phyloP scores from a whole-genome alignment of 2,888 invertebrate genomes.

The Arge pagana region DNA sequence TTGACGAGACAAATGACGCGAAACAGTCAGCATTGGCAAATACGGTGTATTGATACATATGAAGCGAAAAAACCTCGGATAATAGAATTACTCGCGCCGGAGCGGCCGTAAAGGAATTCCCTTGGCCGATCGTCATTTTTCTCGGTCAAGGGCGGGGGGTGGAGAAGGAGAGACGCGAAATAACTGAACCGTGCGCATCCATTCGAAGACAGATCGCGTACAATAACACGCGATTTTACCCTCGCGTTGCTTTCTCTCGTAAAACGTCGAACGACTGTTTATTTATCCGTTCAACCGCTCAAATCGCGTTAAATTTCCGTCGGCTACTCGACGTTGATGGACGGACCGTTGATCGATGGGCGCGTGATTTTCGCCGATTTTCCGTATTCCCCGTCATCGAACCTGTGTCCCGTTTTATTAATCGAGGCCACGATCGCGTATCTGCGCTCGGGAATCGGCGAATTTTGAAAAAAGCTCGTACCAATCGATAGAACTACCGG shows the following conservation, averaged over 20 bases:
- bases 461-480: neutral
- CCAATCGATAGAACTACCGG: neutral
- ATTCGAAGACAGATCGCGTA: constrained; percentile 53
- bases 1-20: constrained; percentile 7
- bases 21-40: constrained; percentile 9
- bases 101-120: constrained; percentile 58
- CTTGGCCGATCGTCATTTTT: constrained; percentile 57
- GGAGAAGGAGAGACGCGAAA: too few species aligned
- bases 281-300: neutral
- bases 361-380: too few species aligned
- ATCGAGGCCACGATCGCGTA: too few species aligned
- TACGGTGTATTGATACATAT: constrained; percentile 11
- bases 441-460: too few species aligned
- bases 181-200: constrained; percentile 52
- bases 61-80: constrained; percentile 50
- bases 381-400: too few species aligned
- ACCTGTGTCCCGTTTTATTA: too few species aligned
- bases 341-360: too few species aligned
- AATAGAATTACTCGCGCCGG: constrained; percentile 57
- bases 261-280: neutral
- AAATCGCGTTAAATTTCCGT: too few species aligned
- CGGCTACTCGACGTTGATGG: too few species aligned
- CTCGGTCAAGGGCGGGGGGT: constrained; percentile 57
- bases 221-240: constrained; percentile 34
- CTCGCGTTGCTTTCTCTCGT: neutral